Percentiles rank a stretch among this genome's conserved stretches.
These are phyloP conservation scores for Abscondita cerata DNA, from an alignment of 2,888 invertebrate genomes.

Conservation along the genomic window DNA sequence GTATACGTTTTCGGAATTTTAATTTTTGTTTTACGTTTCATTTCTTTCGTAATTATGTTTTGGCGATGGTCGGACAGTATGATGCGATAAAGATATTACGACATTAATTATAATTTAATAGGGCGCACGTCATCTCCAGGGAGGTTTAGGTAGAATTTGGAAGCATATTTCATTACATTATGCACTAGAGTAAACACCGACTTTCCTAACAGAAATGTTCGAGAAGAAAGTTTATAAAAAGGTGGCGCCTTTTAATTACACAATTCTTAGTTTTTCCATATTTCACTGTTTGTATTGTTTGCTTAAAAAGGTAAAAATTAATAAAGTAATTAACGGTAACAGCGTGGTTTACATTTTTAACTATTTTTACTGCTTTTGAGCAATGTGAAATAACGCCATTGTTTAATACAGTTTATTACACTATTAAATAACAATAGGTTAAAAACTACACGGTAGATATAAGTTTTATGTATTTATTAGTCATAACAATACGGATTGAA, in stretches of 20 bases:
- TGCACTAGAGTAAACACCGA: constrained; percentile 24
- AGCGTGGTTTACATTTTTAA: too few species aligned
- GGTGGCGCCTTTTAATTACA: background rate
- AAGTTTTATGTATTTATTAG: constrained; percentile 10
- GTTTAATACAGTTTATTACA: too few species aligned
- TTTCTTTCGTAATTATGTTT: too few species aligned
- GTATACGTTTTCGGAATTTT: background rate
- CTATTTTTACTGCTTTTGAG: too few species aligned
- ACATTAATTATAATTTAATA: constrained; percentile 31
- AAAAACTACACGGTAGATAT: too few species aligned
- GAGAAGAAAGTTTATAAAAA: background rate
- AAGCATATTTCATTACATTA: constrained; percentile 28
- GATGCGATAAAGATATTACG: constrained; percentile 20
- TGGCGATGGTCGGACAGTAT: background rate
- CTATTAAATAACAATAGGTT: too few species aligned
- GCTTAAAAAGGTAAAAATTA: too few species aligned
- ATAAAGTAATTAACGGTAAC: too few species aligned
- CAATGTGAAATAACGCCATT: too few species aligned
- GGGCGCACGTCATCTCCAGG: constrained; percentile 8
- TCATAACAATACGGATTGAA: constrained; percentile 25
- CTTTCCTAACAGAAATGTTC: constrained; percentile 10
- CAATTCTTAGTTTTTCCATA: too few species aligned
- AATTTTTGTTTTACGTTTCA: background rate
- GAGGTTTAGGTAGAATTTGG: constrained; percentile 14
- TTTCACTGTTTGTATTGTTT: too few species aligned